A percentile compares a stretch with the other conserved stretches of the same genome.
These are phyloP conservation scores for Tuberolachnus salignus DNA, from an alignment of 2,888 invertebrate species.

Conservation along the genomic window DNA sequence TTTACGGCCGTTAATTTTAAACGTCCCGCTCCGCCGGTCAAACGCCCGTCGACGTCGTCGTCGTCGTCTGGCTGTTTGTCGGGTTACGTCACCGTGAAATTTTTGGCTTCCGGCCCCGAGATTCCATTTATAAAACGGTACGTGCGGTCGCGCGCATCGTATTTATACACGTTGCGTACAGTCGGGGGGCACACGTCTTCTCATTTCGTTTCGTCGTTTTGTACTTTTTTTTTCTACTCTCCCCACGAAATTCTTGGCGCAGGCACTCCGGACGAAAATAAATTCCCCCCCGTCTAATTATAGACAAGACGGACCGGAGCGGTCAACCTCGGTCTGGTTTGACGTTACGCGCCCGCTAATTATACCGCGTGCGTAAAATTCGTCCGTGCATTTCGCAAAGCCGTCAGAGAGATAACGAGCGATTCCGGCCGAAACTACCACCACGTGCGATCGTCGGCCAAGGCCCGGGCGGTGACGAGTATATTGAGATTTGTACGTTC, in stretches of 20 bases:
- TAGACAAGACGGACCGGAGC: neutral
- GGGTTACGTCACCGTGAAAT: slow-evolving; percentile 41
- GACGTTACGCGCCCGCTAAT: neutral
- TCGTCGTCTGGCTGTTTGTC: slow-evolving; percentile 35
- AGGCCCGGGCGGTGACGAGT: too few species aligned
- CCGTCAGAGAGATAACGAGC: too few species aligned
- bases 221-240: too few species aligned
- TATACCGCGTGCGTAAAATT: too few species aligned
- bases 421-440: too few species aligned
- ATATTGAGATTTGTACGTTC: too few species aligned
- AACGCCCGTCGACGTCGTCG: too few species aligned
- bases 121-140: slow-evolving; percentile 38
- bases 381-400: too few species aligned
- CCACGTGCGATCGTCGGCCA: too few species aligned
- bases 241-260: slow-evolving; percentile 42
- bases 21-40: neutral
- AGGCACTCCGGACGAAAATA: slow-evolving; percentile 30
- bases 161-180: neutral
- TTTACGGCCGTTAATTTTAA: neutral
- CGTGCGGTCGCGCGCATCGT: neutral
- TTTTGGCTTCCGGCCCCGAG: slow-evolving; percentile 38
- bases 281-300: slow-evolving; percentile 12
- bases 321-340: slow-evolving; percentile 26
- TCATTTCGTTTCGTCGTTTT: neutral
- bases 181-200: too few species aligned